Evolutionary conservation across 2,113 vertebrate genomes (phyloP), one percentile per base, ranked within the genome.

Genomic region (Sebastes fasciatus): DNA sequence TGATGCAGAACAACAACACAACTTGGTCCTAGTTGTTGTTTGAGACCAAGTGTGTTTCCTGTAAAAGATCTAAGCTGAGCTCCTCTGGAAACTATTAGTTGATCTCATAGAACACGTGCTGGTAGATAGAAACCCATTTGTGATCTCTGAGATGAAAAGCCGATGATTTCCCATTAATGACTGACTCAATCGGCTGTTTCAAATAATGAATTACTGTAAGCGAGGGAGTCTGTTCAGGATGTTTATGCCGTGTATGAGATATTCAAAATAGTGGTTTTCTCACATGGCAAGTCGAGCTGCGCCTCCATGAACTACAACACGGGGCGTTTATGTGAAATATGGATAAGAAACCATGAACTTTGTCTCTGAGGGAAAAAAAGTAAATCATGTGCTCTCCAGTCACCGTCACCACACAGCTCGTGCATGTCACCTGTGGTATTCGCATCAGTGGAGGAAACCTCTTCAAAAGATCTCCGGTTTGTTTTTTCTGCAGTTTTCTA

Each of bases 121-220:
- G 4, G 2, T 58, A 83, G 23, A 77, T 57, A 49, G 48, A 34
- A 1, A 63, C 58, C 23, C 16, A n/a, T 71, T 82, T 76, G 74
- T 79, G 4, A 83, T 73, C 26, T 74, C 11, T 71, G 23, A 77
- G n/a, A 86, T 73, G 34, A 87, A 88, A 80, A 83, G 23, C 73
- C 67, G 61, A 83, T 82, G 43, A 72, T 66, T 91, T 92, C 86
- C 74, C 26, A 89, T 85, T 88, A 87, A 88, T 66, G 80, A 83
- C n/a, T 88, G 69, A 89, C 21, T 89, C 86, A 90, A 16, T 45
- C 5, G 17, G 5, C 80, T 77, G 49, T 67, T 89, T 45, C 55
- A 77, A 83, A 70, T 82, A 84, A 84, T 82, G 62, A 84, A 48
- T 91, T 87, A 88, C 90, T 76, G 90, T 86, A 90, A 93, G 51